These are phyloP conservation scores for Corapipo altera DNA, from an alignment of 2,113 vertebrate genomes.

Conservation along the genomic window DNA sequence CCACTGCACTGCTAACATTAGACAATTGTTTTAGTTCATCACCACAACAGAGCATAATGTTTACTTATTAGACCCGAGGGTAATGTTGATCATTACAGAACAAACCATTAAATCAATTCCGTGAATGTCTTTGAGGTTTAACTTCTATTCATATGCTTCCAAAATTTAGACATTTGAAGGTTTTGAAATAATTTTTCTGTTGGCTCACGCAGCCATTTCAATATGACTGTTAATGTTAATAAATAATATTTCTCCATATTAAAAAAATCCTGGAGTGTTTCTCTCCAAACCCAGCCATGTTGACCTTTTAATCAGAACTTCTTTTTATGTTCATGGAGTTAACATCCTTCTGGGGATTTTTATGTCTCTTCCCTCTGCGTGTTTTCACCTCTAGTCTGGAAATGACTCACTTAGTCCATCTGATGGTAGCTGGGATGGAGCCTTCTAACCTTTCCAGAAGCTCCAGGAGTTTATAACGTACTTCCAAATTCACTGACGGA, in stretches of 20 bases:
- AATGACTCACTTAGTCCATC: slow-evolving; percentile 63
- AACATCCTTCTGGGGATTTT: slow-evolving; percentile 59
- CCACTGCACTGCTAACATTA: slow-evolving; percentile 31
- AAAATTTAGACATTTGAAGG: slow-evolving; percentile 44
- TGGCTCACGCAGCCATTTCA: slow-evolving; percentile 26
- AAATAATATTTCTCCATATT: slow-evolving; percentile 28
- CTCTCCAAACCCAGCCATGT: background rate
- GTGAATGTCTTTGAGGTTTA: slow-evolving; percentile 59
- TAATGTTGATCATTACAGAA: slow-evolving; percentile 63
- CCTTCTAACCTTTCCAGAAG: slow-evolving; percentile 61
- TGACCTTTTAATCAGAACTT: slow-evolving; percentile 63
- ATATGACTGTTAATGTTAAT: slow-evolving; percentile 21
- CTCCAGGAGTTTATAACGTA: slow-evolving; percentile 36
- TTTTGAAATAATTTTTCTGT: slow-evolving; percentile 54
- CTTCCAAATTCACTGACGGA: slow-evolving; percentile 19
- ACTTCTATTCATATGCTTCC: slow-evolving; percentile 49
- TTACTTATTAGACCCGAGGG: slow-evolving; percentile 69
- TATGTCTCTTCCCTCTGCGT: slow-evolving; percentile 44
- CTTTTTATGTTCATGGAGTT: slow-evolving; percentile 34
- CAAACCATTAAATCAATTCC: slow-evolving; percentile 70
- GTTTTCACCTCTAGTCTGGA: slow-evolving; percentile 64
- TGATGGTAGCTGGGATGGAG: slow-evolving; percentile 38
- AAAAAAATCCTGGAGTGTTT: slow-evolving; percentile 17
- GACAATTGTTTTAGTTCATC: slow-evolving; percentile 66
- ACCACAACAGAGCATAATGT: slow-evolving; percentile 63